Base-by-base conservation (phyloP, 2,113 vertebrate genomes). In the Labeo catla region DNA sequence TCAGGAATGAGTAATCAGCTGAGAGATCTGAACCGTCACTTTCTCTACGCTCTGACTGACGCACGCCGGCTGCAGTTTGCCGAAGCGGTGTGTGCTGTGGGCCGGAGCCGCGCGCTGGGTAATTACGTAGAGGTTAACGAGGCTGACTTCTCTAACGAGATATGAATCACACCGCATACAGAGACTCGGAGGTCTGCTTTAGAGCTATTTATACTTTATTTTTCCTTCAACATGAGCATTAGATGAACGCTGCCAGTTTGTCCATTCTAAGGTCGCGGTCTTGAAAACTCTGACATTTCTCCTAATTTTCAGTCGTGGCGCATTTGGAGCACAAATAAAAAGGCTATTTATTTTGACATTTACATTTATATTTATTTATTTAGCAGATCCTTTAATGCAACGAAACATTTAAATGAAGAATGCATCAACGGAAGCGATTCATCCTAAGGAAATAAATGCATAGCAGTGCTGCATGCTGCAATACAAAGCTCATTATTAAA, bases 101-200 rank as follows among this genome's bases (percentile, higher is more conserved):
- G 52, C 72, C 83, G 63, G 43, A 6, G 45, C 83, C 39, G 54
- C 11, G 77, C 54, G 6, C 76, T 50, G 66, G 72, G 83, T 79
- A 89, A 88, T 87, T 89, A 89, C 28, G 19, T 6, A 34, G 76
- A 87, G 86, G 88, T 85, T 89, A 89, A 87, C 15, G 52, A 86
- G 54, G 11, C 84, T 87, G 84, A 84, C 88, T 87, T 83, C 59
- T 70, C 66, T 87, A 84, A 84, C 11, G 57, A 86, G 68, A 81
- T 76, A 12, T 77, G 84, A 86, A 82, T 89, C 84, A 86, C 54
- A 85, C 45, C 19, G 34, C 36, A 50, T 50, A 13, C 11, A 85
- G 70, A 81, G 82, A 84, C 86, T 84, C 52, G 1, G 50, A 45
- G 65, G 49, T 66, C 57, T 65, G 49, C 4, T 39, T 39, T 45